Percentiles rank a stretch among this genome's conserved stretches.
Conservation (phyloP, 2,113 vertebrate genomes). For the Kobus ellipsiprymnus region DNA sequence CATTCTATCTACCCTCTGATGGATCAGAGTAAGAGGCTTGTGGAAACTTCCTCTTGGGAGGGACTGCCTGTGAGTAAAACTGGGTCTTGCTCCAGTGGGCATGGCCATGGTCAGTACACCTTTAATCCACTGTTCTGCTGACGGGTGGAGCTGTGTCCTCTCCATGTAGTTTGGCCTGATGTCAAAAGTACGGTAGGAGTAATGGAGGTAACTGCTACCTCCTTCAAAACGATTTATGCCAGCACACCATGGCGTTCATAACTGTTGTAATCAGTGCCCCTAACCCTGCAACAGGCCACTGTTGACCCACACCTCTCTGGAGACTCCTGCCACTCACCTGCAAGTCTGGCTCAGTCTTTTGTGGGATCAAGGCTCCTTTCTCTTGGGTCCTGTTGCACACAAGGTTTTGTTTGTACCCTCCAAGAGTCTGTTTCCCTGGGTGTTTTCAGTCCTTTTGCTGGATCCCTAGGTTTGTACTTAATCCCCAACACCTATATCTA, state of each 20-base stretch:
- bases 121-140: not conserved
- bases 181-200: not conserved
- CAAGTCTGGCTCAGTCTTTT: not conserved
- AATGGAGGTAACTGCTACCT: not conserved
- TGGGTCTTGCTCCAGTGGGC: accelerated
- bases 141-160: not conserved
- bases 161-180: not conserved
- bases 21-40: not conserved
- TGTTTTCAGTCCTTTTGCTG: not conserved
- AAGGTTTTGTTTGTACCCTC: not conserved
- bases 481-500: not conserved
- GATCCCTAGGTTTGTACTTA: not conserved
- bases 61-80: not conserved
- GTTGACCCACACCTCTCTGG: not conserved
- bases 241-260: accelerated
- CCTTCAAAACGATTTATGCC: not conserved
- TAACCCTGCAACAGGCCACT: not conserved
- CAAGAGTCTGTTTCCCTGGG: not conserved
- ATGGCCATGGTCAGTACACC: not conserved
- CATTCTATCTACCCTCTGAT: not conserved
- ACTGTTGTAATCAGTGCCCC: not conserved
- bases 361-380: not conserved
- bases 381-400: not conserved
- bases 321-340: not conserved
- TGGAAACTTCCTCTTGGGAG: not conserved